These are phyloP conservation scores for Omphaloscelis lunosa DNA, from an alignment of 2,888 invertebrate genomes.

Conservation along the genomic window DNA sequence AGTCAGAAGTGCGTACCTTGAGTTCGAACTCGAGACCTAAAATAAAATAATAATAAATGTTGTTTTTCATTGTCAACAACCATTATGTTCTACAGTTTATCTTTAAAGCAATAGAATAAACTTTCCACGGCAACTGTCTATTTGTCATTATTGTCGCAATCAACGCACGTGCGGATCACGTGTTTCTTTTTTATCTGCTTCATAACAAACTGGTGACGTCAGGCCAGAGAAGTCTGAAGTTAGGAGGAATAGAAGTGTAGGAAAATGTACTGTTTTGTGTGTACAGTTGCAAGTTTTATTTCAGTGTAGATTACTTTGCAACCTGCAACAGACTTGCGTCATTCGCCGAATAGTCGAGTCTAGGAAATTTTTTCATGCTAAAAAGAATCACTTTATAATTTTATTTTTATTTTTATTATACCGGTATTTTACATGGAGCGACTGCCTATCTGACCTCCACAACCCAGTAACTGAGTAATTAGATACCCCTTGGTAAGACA, in stretches of 20 bases:
- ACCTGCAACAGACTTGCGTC: background rate
- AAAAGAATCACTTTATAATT: too few species aligned
- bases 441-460: too few species aligned
- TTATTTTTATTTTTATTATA: too few species aligned
- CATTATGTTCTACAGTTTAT: slow-evolving; percentile 31
- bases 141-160: slow-evolving; percentile 48
- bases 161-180: slow-evolving; percentile 50
- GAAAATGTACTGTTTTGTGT: background rate
- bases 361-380: background rate
- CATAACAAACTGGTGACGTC: slow-evolving; percentile 41
- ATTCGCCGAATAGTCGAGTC: background rate
- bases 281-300: background rate
- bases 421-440: too few species aligned
- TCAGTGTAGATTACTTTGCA: background rate
- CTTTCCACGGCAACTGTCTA: slow-evolving; percentile 51
- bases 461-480: too few species aligned
- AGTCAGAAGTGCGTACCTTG: too few species aligned
- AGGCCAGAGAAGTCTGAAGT: slow-evolving; percentile 14
- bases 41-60: background rate
- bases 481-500: too few species aligned
- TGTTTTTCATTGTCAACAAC: slow-evolving; percentile 28
- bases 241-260: background rate
- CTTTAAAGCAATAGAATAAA: slow-evolving; percentile 50
- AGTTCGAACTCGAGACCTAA: too few species aligned
- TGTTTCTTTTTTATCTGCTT: slow-evolving; percentile 57